phyloP scores from a whole-genome alignment of 1,140 invertebrate species.

The Dendroctonus ponderosae region DNA sequence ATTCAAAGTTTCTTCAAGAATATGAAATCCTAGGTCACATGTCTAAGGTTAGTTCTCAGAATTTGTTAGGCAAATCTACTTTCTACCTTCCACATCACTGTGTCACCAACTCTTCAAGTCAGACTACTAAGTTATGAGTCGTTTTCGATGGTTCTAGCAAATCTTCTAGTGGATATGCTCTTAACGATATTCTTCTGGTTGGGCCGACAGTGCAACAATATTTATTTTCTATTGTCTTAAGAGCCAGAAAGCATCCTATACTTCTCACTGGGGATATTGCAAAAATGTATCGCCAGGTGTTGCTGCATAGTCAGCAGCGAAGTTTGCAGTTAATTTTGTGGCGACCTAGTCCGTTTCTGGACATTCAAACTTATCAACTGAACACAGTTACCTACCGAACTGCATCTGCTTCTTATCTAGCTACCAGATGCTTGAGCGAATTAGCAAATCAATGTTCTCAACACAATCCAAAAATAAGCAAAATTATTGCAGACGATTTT shows the following conservation, averaged over 20 bases:
- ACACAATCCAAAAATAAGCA: conserved; percentile 40
- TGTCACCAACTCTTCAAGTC: conserved; percentile 34
- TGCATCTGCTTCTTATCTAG: conserved; percentile 43
- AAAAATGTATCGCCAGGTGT: conserved; percentile 53
- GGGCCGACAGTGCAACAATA: conserved; percentile 9
- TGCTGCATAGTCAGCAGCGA: conserved; percentile 40
- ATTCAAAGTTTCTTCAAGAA: too few species aligned
- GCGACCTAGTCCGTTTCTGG: conserved; percentile 31
- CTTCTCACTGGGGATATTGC: conserved; percentile 47
- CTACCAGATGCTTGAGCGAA: conserved; percentile 41
- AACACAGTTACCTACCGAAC: conserved; percentile 48
- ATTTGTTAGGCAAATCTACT: too few species aligned
- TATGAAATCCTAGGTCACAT: too few species aligned
- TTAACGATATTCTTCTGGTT: conserved; percentile 37
- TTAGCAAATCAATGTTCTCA: conserved; percentile 42
- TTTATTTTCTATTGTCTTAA: conserved; percentile 37
- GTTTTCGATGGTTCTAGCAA: conserved; percentile 42
- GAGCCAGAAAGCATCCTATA: conserved; percentile 29
- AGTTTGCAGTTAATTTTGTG: conserved; percentile 49
- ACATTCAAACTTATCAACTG: conserved; percentile 37
- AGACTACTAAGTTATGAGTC: conserved; percentile 39
- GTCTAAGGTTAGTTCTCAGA: too few species aligned
- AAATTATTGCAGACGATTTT: conserved; percentile 45
- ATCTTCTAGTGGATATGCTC: conserved; percentile 36
- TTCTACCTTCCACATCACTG: conserved; percentile 38